Base-by-base conservation (phyloP, 1,140 invertebrate genomes). In the Cyclina sinensis region DNA sequence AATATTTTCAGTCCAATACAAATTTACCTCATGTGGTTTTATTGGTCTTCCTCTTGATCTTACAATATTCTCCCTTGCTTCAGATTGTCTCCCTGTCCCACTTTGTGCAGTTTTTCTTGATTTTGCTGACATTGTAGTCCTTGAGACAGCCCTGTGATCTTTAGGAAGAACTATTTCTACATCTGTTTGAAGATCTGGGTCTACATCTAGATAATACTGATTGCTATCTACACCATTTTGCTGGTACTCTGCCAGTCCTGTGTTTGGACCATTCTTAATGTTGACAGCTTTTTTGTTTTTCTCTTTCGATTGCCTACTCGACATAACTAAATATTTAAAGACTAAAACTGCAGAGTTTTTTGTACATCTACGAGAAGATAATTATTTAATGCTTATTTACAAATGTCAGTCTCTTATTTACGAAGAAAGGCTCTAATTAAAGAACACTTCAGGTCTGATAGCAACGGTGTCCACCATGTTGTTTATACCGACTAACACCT, bases 381-480 rank as follows among this genome's bases (percentile, higher is more conserved):
- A 70, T 24, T n/a, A n/a, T n/a, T n/a, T n/a, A n/a, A n/a, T n/a
- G n/a, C n/a, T n/a, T n/a, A n/a, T n/a, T 35, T n/a, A 16, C 16
- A 24, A 27, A 70, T 46, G 21, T 39, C 39, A 73, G 14, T 46
- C 39, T 18, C 39, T 73, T 37, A 27, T 21, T 39, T 73, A 5
- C 39, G 27, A 12, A 37, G 16, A 21, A 39, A 73, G 18, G 18
- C 18, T 37, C 18, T 18, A 37, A 73, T 37, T 73, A 30, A 21
- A 3, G 4, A 5, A 27, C 32, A 83, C 16, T 62, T 65, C 0
- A 68, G 46, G 24, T 78, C 37, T 78, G 84, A 30, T 86, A 86
- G 84, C 84, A 78, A 86, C 84, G 84, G 84, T 76, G 84, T 78
- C 73, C 84, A n/a, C 84, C 84, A 86, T 86, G 68, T 86, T 86